phyloP scores from a whole-genome alignment of 37 sponge, comb jelly and placozoan genomes.

The Amphimedon queenslandica region DNA sequence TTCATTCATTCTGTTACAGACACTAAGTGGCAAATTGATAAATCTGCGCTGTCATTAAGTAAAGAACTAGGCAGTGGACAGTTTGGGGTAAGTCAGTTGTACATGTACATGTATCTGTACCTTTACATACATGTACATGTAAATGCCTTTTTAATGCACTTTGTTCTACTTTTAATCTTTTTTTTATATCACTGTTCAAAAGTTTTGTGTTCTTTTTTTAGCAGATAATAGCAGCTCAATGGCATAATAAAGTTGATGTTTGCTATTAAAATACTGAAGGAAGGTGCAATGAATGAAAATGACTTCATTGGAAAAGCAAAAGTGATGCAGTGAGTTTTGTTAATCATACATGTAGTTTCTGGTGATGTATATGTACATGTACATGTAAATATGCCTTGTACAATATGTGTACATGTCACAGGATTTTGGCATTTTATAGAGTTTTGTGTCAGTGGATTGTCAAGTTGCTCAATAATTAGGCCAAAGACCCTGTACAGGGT shows the following conservation, averaged over 20 bases:
- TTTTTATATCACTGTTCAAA: too few relatives aligned
- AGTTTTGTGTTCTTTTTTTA: constrained; percentile 5
- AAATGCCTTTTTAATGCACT: background rate
- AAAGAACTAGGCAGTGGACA: constrained; percentile 94
- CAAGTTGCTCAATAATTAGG: too few relatives aligned
- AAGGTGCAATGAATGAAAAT: constrained; percentile 89
- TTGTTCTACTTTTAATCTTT: too few relatives aligned
- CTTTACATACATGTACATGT: too few relatives aligned
- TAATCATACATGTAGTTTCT: background rate
- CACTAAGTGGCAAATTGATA: constrained; percentile 88
- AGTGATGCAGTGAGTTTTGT: constrained; percentile 86
- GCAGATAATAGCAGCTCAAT: constrained; percentile 83
- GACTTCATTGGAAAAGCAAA: constrained; percentile 93
- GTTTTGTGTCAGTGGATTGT: too few relatives aligned
- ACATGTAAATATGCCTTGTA: constrained; percentile 9
- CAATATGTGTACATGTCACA: too few relatives aligned
- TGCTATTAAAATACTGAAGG: constrained; percentile 96
- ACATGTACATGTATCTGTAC: too few relatives aligned
- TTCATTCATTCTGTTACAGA: constrained; percentile 30
- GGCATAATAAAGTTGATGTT: constrained; percentile 78
- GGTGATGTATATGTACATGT: constrained; percentile 8
- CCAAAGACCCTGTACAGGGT: too few relatives aligned
- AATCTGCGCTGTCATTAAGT: constrained; percentile 56
- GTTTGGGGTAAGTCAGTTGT: constrained; percentile 80
- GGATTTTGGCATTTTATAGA: too few relatives aligned